phyloP scores from a whole-genome alignment of 2,888 invertebrate genomes.

The Molorchus minor region DNA sequence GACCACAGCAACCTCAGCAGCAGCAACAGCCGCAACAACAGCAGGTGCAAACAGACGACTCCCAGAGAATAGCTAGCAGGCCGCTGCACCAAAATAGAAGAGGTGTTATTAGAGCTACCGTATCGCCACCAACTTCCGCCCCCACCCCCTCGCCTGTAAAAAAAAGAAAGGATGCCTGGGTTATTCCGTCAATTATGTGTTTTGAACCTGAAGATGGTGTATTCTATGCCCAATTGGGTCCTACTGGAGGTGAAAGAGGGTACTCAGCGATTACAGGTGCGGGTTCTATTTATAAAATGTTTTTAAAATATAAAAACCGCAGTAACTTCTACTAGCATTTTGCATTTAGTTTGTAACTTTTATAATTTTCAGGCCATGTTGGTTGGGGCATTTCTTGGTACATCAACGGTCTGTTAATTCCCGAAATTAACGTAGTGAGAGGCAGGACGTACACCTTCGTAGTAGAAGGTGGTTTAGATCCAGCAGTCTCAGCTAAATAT shows the following conservation, averaged over 20 bases:
- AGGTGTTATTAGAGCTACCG: slow-evolving; percentile 36
- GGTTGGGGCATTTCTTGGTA: slow-evolving; percentile 96
- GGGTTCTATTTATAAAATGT: neutral
- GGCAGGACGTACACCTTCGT: slow-evolving; percentile 89
- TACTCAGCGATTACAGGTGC: slow-evolving; percentile 91
- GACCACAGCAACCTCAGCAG: slow-evolving; percentile 28
- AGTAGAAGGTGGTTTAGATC: slow-evolving; percentile 84
- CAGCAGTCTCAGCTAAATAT: slow-evolving; percentile 81
- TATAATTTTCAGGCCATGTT: slow-evolving; percentile 81
- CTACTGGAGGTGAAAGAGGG: slow-evolving; percentile 89
- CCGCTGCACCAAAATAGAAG: slow-evolving; percentile 34
- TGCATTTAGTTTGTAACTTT: no score
- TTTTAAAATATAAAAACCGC: no score
- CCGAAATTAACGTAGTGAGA: slow-evolving; percentile 88
- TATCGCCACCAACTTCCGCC: slow-evolving; percentile 53
- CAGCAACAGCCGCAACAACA: slow-evolving; percentile 36
- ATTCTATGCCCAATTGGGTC: slow-evolving; percentile 93
- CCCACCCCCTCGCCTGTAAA: slow-evolving; percentile 72
- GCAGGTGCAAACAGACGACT: slow-evolving; percentile 36
- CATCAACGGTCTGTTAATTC: slow-evolving; percentile 91
- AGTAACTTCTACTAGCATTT: neutral
- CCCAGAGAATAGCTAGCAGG: slow-evolving; percentile 44
- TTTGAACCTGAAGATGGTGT: slow-evolving; percentile 90
- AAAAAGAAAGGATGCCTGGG: slow-evolving; percentile 75
- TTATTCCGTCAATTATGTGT: slow-evolving; percentile 89